Evolutionary conservation across 30 jellyfish, hydroid and myxozoan genomes (phyloP), one percentile per base, ranked within the genome.

Genomic region (Pseudorhiza aurosa): DNA sequence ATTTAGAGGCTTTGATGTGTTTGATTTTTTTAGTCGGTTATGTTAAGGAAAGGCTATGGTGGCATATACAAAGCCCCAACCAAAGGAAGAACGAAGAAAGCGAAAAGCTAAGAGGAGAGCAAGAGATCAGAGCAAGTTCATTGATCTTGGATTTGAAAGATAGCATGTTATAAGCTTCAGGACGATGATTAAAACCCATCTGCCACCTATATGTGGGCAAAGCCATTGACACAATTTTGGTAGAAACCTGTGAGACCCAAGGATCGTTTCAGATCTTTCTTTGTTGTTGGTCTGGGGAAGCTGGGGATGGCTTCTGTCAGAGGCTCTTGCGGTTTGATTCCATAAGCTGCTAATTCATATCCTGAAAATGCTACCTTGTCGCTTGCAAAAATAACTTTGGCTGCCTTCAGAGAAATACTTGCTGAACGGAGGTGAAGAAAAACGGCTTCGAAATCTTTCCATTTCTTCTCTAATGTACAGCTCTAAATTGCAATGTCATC

Each of bases 181-280:
- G n/a, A n/a, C n/a, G n/a, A n/a, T n/a, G n/a, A n/a, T n/a, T n/a
- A n/a, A n/a, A n/a, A n/a, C n/a, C n/a, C n/a, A n/a, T n/a, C n/a
- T n/a, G n/a, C n/a, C n/a, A n/a, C n/a, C n/a, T n/a, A n/a, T n/a
- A n/a, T n/a, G n/a, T n/a, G n/a, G 28, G 75, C 75, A 35, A 49
- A 47, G 33, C 51, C 18, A 0, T 64, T 81, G 30, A 73, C 51
- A 32, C 25, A 73, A 11, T 19, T 31, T 68, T 75, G 9, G 36
- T 68, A 62, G 53, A 68, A 68, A 11, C 82, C 82, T 12, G 82
- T 32, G 0, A 68, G 75, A 31, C 82, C 82, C 17, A 68, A 75
- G 35, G 36, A 68, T 25, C 24, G n/a, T 63, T 32, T 63, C 21
- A 63, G 60, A n/a, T 63, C 84, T 46, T 42, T 70, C 42, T 40